phyloP scores from a whole-genome alignment of 2,113 vertebrate genomes.

The Cephalopterus ornatus region DNA sequence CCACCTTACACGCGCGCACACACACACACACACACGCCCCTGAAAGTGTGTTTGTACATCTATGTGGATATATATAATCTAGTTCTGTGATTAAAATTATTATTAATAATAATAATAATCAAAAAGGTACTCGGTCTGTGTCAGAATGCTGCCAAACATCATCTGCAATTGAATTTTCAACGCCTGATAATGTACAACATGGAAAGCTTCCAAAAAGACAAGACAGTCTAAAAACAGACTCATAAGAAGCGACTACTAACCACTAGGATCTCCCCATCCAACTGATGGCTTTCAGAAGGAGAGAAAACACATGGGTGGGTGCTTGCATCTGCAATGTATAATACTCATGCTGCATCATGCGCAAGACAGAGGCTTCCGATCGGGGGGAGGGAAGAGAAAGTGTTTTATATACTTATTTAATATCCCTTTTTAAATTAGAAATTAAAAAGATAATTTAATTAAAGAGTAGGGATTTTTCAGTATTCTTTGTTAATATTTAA shows the following conservation, averaged over 20 bases:
- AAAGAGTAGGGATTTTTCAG: constrained; percentile 85
- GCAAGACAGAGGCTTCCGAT: constrained; percentile 66
- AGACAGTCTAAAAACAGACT: constrained; percentile 57
- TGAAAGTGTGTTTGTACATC: constrained; percentile 50
- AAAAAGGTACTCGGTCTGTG: constrained; percentile 64
- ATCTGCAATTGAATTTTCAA: constrained; percentile 59
- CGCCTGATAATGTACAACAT: constrained; percentile 59
- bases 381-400: constrained; percentile 73
- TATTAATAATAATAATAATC: constrained; percentile 57
- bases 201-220: constrained; percentile 60
- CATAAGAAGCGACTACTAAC: constrained; percentile 63
- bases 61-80: constrained; percentile 60
- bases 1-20: background rate
- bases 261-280: constrained; percentile 66
- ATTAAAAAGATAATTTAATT: constrained; percentile 86
- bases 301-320: constrained; percentile 28
- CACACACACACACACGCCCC: constrained; percentile 8
- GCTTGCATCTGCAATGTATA: constrained; percentile 48
- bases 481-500: constrained; percentile 86
- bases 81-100: constrained; percentile 64
- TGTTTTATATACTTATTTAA: constrained; percentile 87
- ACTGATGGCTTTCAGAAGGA: constrained; percentile 49
- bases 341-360: constrained; percentile 42
- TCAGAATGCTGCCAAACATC: constrained; percentile 66
- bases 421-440: constrained; percentile 84